phyloP scores from a whole-genome alignment of 2,888 invertebrate species.

The Callimorpha dominula region DNA sequence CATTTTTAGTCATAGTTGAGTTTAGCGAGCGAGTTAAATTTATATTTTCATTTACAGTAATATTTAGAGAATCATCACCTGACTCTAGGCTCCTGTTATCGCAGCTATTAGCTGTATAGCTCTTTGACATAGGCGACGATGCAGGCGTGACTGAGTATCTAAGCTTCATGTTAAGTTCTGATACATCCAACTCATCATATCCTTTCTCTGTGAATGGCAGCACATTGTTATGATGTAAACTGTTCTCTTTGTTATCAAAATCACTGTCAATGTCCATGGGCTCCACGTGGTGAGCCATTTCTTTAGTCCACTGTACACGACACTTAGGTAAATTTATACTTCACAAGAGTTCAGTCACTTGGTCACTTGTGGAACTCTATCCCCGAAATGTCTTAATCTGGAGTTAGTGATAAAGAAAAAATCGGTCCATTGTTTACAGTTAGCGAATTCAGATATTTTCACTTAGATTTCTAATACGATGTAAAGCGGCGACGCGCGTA shows the following conservation, averaged over 20 bases:
- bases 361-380: conserved; percentile 36
- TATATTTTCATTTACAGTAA: conserved; percentile 56
- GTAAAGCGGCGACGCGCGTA: conserved; percentile 67
- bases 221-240: conserved; percentile 74
- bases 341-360: conserved; percentile 31
- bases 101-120: conserved; percentile 65
- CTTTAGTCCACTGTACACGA: conserved; percentile 42
- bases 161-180: conserved; percentile 80
- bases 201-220: conserved; percentile 77
- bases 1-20: conserved; percentile 66
- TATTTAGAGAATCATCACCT: conserved; percentile 59
- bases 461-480: conserved; percentile 80
- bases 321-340: conserved; percentile 41
- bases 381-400: conserved; percentile 58
- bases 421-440: conserved; percentile 79
- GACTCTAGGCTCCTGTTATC: conserved; percentile 63
- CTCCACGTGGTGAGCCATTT: conserved; percentile 76
- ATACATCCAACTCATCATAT: conserved; percentile 79
- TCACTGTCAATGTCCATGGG: conserved; percentile 81
- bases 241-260: conserved; percentile 82
- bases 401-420: conserved; percentile 65
- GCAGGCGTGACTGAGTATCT: conserved; percentile 79
- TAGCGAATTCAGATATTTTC: conserved; percentile 76
- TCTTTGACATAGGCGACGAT: conserved; percentile 80
- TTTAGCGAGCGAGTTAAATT: conserved; percentile 75